A percentile compares a stretch with the other conserved stretches of the same genome.
These are phyloP conservation scores for Stramonita haemastoma DNA, from an alignment of 2,888 invertebrate species.

Conservation along the genomic window DNA sequence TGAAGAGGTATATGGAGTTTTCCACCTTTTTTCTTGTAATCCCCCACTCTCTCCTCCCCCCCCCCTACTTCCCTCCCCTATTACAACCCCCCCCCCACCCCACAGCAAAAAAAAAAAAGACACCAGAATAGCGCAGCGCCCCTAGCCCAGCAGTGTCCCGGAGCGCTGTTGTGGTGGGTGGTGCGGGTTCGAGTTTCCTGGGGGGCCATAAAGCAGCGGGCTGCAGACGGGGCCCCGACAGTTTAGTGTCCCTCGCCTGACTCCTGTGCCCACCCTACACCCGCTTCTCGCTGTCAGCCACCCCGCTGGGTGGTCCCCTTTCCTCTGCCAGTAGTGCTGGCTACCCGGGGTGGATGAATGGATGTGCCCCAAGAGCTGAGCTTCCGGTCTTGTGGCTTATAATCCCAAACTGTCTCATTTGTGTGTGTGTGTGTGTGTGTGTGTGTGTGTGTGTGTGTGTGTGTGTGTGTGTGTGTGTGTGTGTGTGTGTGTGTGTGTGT, in stretches of 20 bases:
- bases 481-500: too few species aligned
- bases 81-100: too few species aligned
- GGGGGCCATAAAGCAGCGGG: constrained; percentile 9
- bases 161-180: too few species aligned
- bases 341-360: not conserved
- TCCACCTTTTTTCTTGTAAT: not conserved
- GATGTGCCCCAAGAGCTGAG: too few species aligned
- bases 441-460: constrained; percentile 17
- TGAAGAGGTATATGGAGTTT: too few species aligned
- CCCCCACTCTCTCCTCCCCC: not conserved
- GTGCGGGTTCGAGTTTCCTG: not conserved
- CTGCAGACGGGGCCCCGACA: constrained; percentile 9
- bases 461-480: constrained; percentile 13
- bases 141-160: too few species aligned
- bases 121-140: too few species aligned
- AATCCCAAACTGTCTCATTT: not conserved
- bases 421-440: not conserved
- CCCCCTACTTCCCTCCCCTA: not conserved
- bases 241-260: constrained; percentile 27
- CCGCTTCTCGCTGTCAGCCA: constrained; percentile 22
- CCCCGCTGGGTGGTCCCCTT: constrained; percentile 5
- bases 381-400: too few species aligned
- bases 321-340: not conserved
- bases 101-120: too few species aligned
- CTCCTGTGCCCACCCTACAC: constrained; percentile 17